Evolutionary conservation across 2,888 invertebrate genomes (phyloP), one percentile per base, ranked within the genome.

Genomic region (Alviniconcha strummeri): DNA sequence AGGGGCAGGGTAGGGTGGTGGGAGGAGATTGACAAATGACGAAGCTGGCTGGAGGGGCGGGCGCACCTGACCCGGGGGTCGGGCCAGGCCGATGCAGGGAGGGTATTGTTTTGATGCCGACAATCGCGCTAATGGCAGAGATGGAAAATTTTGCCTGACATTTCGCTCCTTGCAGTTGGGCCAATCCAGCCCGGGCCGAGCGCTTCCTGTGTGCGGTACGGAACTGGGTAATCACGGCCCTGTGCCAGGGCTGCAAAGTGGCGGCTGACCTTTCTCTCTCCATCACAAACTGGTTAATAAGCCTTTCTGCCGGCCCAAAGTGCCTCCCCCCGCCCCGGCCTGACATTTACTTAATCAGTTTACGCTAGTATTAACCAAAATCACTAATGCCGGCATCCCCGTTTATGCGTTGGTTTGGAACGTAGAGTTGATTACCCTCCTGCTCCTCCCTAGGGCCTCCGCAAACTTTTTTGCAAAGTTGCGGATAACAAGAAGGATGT

Each of bases 321-420:
- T 84, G 83, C 74, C 72, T 80, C 78, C 74, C 75, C 78, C 85
- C 84, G 85, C 84, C 83, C 84, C 84, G 71, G 64, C 60, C 80
- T 87, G 87, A 85, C 87, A 87, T 87, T 87, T 87, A 83, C 83
- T 81, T 83, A 85, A 84, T 87, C 85, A 84, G 80, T 84, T 81
- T 84, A 81, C 80, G 83, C 82, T 81, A 81, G 85, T 84, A 85
- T 86, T 85, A 84, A 85, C 82, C 84, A 84, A 84, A 84, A 84
- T 80, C 83, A 83, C 67, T 78, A 78, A 78, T 78, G 78, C 78
- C 64, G 64, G 60, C 78, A 78, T 78, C 78, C 78, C 78, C 57
- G 78, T 78, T 78, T 78, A 78, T 78, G 78, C 60, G 36, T 78
- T 60, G 64, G 64, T 78, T 77, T 78, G 78, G 52, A 78, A 60